phyloP scores from a whole-genome alignment of 1,140 invertebrate genomes.

The Drosophila lacteicornis region DNA sequence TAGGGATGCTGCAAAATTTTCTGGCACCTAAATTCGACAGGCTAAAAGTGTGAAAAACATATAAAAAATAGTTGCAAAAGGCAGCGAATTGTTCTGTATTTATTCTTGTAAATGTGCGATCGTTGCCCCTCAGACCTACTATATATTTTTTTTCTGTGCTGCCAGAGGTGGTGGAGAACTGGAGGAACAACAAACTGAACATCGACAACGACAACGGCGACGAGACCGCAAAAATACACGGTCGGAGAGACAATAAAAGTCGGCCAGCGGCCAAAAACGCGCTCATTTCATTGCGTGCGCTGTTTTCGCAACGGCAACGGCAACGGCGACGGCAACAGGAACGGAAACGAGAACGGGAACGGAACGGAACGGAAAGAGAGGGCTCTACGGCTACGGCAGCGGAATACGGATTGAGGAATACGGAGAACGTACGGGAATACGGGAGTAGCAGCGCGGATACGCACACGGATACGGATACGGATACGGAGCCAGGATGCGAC shows the following conservation, averaged over 20 bases:
- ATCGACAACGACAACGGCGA: conserved; percentile 16
- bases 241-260: conserved; percentile 70
- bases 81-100: neutral
- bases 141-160: conserved; percentile 17
- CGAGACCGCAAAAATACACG: conserved; percentile 46
- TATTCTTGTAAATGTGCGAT: neutral
- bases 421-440: conserved; percentile 4
- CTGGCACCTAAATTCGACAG: too few relatives aligned
- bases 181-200: conserved; percentile 41
- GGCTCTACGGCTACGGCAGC: conserved; percentile 14
- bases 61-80: too few relatives aligned
- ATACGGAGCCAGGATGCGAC: conserved; percentile 64
- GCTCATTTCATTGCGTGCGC: conserved; percentile 79
- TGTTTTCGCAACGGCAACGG: conserved; percentile 75
- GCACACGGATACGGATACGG: conserved; percentile 27
- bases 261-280: conserved; percentile 77
- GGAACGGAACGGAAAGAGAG: neutral
- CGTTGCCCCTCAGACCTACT: neutral
- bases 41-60: too few relatives aligned
- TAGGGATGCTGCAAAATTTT: neutral
- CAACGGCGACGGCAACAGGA: conserved; percentile 61
- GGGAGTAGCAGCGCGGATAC: conserved; percentile 8
- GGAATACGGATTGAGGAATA: conserved; percentile 5
- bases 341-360: conserved; percentile 51
- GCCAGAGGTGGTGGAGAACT: conserved; percentile 11